Base-by-base conservation (phyloP, 30 jellyfish, hydroid and myxozoan species). In the Chrysaora quinquecirrha region DNA sequence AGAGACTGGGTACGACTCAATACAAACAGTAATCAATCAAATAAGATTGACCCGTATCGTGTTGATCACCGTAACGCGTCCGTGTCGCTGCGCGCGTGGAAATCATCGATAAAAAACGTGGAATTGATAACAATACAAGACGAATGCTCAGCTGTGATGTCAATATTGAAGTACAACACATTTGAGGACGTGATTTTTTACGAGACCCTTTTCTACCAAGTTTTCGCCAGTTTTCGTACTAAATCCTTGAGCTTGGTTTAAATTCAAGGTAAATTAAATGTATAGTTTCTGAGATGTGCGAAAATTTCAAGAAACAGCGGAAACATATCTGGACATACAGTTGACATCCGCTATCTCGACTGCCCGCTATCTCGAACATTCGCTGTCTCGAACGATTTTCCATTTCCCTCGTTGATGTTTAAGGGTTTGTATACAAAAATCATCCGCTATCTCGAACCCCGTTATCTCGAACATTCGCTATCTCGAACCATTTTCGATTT, bases 1-100 rank as follows among this genome's bases (percentile, higher is more conserved):
- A 43, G 84, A 19, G 83, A 76, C 52, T 93, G 98, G 98, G 86
- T 86, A 63, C 72, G 33, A 35, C 52, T 43, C 38, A 93, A 93
- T 78, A 91, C 96, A 71, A 82, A 85, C 34, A 83, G 93, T 19
- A 64, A 86, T 20, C 87, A 68, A 70, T 43, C 89, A 23, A 56
- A 28, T 14, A 49, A 75, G 10, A n/a, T 70, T 3, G 88, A 84
- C 48, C 89, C 96, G 46, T 93, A 75, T 50, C 79, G 97, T 19
- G 98, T 93, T 1, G 89, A 75, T 20, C 76, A 68, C 50, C 90
- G 96, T 14, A 93, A 93, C 30, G 96, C 90, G 0, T 73, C 97
- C 9, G 77, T 71, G 38, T 86, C 97, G 30, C 73, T 93, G 82
- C 78, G 74, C 47, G 82, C 96, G 58, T 93, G 98, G 98, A 78